Evolutionary conservation across 2,797 vertebrate species (phyloP).

Genomic region (Lepilemur ruficaudatus): DNA sequence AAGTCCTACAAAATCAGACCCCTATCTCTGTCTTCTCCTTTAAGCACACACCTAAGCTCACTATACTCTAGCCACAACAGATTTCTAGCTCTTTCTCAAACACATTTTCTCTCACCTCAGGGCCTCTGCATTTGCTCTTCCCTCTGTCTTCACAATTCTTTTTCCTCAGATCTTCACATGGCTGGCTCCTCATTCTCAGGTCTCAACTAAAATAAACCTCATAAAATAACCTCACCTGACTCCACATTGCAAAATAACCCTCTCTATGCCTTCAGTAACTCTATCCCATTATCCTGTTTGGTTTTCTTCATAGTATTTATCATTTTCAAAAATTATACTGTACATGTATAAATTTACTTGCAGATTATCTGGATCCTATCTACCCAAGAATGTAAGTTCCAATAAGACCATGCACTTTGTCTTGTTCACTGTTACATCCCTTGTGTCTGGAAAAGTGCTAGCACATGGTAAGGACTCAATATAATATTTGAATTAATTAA

Average conservation of each 20-base stretch:
- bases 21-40: background rate
- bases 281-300: background rate
- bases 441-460: background rate
- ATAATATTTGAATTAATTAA: background rate
- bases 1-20: background rate
- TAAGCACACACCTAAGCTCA: background rate
- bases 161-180: background rate
- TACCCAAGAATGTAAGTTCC: background rate
- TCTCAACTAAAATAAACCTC: background rate
- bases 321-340: background rate
- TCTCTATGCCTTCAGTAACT: background rate
- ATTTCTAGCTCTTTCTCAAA: background rate
- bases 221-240: conserved; percentile 12
- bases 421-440: background rate
- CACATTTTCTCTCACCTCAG: background rate
- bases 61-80: background rate
- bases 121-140: background rate
- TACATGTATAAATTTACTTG: background rate
- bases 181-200: background rate
- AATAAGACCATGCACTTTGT: background rate
- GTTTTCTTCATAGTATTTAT: background rate
- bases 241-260: conserved; percentile 2
- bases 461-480: background rate
- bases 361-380: background rate
- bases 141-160: background rate